Evolutionary conservation across 2,113 vertebrate species (phyloP).

Genomic region (Solea solea): DNA sequence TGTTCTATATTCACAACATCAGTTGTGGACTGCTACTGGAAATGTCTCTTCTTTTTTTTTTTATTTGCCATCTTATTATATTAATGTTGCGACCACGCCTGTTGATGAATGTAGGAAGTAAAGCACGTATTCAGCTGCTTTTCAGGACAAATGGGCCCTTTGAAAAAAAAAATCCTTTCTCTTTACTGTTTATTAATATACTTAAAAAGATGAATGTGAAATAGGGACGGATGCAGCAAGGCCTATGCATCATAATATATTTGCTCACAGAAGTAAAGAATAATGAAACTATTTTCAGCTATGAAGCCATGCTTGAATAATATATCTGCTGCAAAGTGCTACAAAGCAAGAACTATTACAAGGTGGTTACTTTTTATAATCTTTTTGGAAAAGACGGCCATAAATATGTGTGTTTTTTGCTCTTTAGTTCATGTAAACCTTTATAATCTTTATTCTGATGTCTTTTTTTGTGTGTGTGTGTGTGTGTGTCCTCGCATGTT

Average conservation of each 20-base stretch:
- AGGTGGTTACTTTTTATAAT: conserved; percentile 80
- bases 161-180: conserved; percentile 76
- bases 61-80: conserved; percentile 71
- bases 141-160: conserved; percentile 80
- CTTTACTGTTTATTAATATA: conserved; percentile 84
- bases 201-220: conserved; percentile 84
- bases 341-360: conserved; percentile 81
- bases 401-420: conserved; percentile 69
- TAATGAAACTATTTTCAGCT: conserved; percentile 82
- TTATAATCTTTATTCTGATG: conserved; percentile 19
- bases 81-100: conserved; percentile 70
- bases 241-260: conserved; percentile 77
- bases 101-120: conserved; percentile 79
- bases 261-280: conserved; percentile 78
- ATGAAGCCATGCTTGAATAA: conserved; percentile 79
- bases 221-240: conserved; percentile 55
- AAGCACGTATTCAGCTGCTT: conserved; percentile 81
- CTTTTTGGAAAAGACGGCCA: conserved; percentile 72
- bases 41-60: conserved; percentile 31
- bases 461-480: conserved; percentile 13
- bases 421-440: conserved; percentile 39
- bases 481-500: background rate
- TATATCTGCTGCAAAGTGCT: conserved; percentile 79
- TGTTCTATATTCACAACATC: conserved; percentile 66
- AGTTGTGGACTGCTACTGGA: conserved; percentile 40